A percentile compares a stretch with the other conserved stretches of the same genome.
These are phyloP conservation scores for Bryconaethiops microstoma DNA, from an alignment of 2,797 vertebrate genomes.

Conservation along the genomic window DNA sequence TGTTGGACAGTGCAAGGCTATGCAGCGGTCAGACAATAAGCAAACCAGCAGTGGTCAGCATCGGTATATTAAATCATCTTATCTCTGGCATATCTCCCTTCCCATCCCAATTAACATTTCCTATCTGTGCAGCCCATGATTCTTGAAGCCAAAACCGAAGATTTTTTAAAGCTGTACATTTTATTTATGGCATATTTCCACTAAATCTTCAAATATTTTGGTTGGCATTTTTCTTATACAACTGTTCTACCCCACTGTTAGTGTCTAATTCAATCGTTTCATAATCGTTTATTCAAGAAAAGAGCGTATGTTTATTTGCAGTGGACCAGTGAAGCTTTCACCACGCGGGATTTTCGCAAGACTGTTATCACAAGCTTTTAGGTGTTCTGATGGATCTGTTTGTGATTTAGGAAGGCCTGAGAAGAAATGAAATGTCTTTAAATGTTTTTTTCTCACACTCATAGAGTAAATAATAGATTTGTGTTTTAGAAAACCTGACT, in stretches of 20 bases:
- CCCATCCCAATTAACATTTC: conserved; percentile 68
- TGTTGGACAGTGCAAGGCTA: conserved; percentile 69
- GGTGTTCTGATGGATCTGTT: background rate
- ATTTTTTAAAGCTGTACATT: background rate
- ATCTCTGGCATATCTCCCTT: conserved; percentile 67
- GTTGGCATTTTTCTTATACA: background rate
- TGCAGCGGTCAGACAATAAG: conserved; percentile 67
- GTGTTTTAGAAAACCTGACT: background rate
- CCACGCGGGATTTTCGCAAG: background rate
- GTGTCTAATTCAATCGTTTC: background rate
- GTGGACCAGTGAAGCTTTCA: background rate
- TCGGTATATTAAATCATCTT: conserved; percentile 71
- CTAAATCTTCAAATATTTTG: background rate
- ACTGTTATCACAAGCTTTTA: conserved; percentile 1
- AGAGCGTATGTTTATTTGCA: background rate
- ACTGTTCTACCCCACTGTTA: background rate
- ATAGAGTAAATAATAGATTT: background rate
- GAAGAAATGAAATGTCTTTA: background rate
- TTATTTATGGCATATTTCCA: background rate
- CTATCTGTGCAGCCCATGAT: conserved; percentile 52
- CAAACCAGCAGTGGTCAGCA: conserved; percentile 69
- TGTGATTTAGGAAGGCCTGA: background rate
- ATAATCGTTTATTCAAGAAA: background rate
- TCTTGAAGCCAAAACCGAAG: conserved; percentile 1
- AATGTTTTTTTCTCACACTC: background rate